Evolutionary conservation across 2,113 vertebrate species (phyloP), one percentile per base, ranked within the genome.

Genomic region (Perca flavescens): DNA sequence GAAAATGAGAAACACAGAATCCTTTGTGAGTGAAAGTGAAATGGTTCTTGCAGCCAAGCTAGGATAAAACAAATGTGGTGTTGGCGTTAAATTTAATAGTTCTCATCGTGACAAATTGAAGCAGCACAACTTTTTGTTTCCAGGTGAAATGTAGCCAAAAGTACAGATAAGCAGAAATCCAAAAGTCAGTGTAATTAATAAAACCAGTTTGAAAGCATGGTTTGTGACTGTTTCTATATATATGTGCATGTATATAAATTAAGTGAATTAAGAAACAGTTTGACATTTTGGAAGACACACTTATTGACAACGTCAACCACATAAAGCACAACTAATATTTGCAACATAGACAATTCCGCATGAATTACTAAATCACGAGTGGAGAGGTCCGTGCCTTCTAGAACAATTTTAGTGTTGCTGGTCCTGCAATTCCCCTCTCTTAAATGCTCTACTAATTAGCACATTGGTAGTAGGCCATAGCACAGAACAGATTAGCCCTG

Each of bases 401-500:
- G 40, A 43, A 43, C 10, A 43, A 43, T 43, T 43, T 43, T 62
- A 0, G 49, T 17, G n/a, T 43, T 77, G 65, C 52, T 31, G 19
- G 64, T 80, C 36, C 6, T 49, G 61, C 49, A 50, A 6, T 50
- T 74, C 17, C 43, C 47, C 58, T 53, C 21, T 65, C 25, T 64
- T 73, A 77, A 87, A 81, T 61, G 47, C 79, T 85, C 82, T 77
- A 62, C 36, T 82, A 78, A 86, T 62, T 40, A 71, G 66, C 21
- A n/a, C 50, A 88, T 76, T 79, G 78, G 57, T 53, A 15, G 62
- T 10, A 53, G 77, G 70, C 56, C 80, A 73, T 54, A 54, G 88
- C 68, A 87, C 84, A 88, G 86, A 80, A 90, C 87, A 83, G 85
- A 92, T 88, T 85, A 89, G 69, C 83, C 82, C 69, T 74, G 34